Base-by-base conservation (phyloP, 2,113 vertebrate genomes). In the Falco punctatus region DNA sequence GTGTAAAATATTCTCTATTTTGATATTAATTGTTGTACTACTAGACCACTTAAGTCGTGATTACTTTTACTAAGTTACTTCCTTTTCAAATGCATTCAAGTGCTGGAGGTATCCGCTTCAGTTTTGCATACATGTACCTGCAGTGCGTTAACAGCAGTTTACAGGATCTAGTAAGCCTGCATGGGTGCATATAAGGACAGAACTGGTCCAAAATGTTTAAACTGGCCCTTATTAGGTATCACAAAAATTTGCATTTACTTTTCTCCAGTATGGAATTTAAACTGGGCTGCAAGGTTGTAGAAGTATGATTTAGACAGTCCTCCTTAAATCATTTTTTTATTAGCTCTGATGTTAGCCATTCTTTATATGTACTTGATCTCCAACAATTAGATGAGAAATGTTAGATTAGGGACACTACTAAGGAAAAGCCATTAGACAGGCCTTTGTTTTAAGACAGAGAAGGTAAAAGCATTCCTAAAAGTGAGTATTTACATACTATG, bases 391-490 rank as follows among this genome's bases (percentile, higher is more conserved):
- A 77, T 21, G 26, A 96, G 69, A 92, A 96, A 96, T 62, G 72
- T 94, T 88, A 95, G 94, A 97, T 93, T 85, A 95, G 94, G 66
- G 79, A 94, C 75, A 73, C 30, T 44, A 73, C 86, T 72, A 80
- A 84, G 81, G 57, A 88, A 96, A 96, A 95, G 61, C 69, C 75
- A 88, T 93, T 86, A 92, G 96, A 93, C 15, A 70, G 35, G 44
- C 85, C 48, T 96, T 97, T 97, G 75, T 96, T 96, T 95, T 94
- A 82, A 94, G 74, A 74, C 62, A 86, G 83, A 87, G 94, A 97
- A 87, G 83, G 88, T 96, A 94, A 97, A 97, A 96, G 95, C 88
- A 97, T 97, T 96, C 94, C 86, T 86, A 96, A 96, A 73, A 94
- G 23, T 79, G 65, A 77, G 51, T 81, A 92, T 97, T 98, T 97